Base-by-base conservation (phyloP, 2,797 vertebrate species). In the Rhinophrynus dorsalis region DNA sequence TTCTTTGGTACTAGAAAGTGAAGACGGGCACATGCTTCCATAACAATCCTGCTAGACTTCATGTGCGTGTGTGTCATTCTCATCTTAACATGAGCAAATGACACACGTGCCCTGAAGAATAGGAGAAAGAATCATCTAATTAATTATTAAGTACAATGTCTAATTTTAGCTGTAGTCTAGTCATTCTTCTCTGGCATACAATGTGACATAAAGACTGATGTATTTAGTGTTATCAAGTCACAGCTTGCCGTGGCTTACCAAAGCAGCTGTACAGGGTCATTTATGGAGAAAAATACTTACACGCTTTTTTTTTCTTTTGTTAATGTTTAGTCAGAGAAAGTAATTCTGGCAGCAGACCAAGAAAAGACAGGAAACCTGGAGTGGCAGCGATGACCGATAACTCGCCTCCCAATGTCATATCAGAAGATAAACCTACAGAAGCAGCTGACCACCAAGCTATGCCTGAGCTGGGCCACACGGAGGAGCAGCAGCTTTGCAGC, bases 401-500 rank as follows among this genome's bases (percentile, higher is more conserved):
- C 65, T 73, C 58, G 21, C 40, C 63, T 1, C 13, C 58, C 69
- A 72, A 54, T 67, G 37, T 51, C n/a, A 68, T 67, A 56, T 45
- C 54, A 9, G 75, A 48, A 10, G 74, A 74, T 67, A 1, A 24
- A 2, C 80, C 62, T 68, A 17, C 26, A 0, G 80, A 69, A 52
- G 65, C 75, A 71, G 67, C 1, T 7, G 44, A 66, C 21, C 72
- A 61, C 40, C 6, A 17, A 5, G 75, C 50, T 67, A 58, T 79
- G 80, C 75, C 78, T 20, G 76, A 75, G 17, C 76, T 76, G 75
- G 67, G 66, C 80, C 85, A 75, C 81, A 71, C 45, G 76, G 84
- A 82, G 85, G 85, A 87, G 85, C 86, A 74, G 87, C 86, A 72
- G 67, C 76, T 37, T 57, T 15, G 77, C 85, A 75, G 68, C 37